Evolutionary conservation across 2,888 invertebrate genomes (phyloP), one percentile per base, ranked within the genome.

Genomic region (Tachina lurida): DNA sequence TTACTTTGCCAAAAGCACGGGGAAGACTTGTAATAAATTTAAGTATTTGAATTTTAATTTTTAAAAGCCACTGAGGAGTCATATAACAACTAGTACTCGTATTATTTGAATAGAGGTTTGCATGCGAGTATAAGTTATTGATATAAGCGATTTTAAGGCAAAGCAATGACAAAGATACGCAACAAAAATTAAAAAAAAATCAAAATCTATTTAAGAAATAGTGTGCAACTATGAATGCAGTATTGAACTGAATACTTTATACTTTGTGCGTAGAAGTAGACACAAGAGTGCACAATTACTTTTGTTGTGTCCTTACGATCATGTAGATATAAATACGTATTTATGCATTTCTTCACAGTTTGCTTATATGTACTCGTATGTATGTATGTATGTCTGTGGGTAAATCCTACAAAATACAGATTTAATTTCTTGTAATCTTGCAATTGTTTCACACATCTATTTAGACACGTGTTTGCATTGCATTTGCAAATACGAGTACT

Each of bases 391-490:
- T 10, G 8, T 67, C 22, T 41, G 39, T 43, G 12, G 15, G 31
- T 58, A 17, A 3, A 10, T 62, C 19, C 41, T 67, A 31, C 84
- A 73, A 82, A 68, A 84, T 74, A 86, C 76, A 87, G 87, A 86
- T 88, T 88, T 87, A 81, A 87, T 88, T 88, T 87, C 84, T 86
- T 84, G 84, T 87, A 88, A 87, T 87, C 83, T 84, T 56, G 76
- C 87, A 87, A 86, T 84, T 87, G 86, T 87, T 84, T 87, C 76
- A 31, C 81, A 73, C 78, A 80, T 52, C 62, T 31, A 62, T 56
- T 67, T 65, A 45, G 56, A 63, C 17, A 15, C 13, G 75, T 60
- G 73, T 60, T 56, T 22, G 31, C 7, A 7, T 43, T 68, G 71
- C 77, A 68, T 65, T 81, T 62, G 62, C 63, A 63, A n/a, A 10